Conservation (phyloP, 2,888 invertebrate genomes). For the Drosophila paramelanica region DNA sequence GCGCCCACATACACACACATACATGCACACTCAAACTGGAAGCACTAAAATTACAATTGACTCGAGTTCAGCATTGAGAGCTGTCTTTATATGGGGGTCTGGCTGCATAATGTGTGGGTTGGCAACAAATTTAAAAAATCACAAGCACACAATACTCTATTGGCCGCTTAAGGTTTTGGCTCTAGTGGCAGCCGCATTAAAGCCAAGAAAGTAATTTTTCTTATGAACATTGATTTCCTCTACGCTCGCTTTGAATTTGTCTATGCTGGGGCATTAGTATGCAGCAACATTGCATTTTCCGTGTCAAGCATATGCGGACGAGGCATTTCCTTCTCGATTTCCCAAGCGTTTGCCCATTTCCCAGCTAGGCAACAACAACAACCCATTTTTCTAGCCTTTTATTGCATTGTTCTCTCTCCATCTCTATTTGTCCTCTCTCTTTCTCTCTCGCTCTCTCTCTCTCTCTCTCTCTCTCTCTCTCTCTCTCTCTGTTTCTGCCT, state of each 20-base stretch:
- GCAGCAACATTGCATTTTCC: slow-evolving; percentile 67
- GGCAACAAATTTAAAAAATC: slow-evolving; percentile 2
- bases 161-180: slow-evolving; percentile 34
- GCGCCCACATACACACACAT: slow-evolving; percentile 56
- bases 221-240: slow-evolving; percentile 62
- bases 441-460: slow-evolving; percentile 1
- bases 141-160: slow-evolving; percentile 7
- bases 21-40: slow-evolving; percentile 16
- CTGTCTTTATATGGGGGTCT: slow-evolving; percentile 47
- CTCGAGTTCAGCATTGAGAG: slow-evolving; percentile 44
- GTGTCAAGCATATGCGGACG: slow-evolving; percentile 74
- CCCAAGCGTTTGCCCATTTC: slow-evolving; percentile 56
- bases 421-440: slow-evolving; percentile 26
- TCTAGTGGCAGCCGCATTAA: slow-evolving; percentile 32
- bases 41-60: slow-evolving; percentile 44
- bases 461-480: slow-evolving; percentile 4
- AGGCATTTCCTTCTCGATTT: slow-evolving; percentile 60
- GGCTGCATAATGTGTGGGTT: slow-evolving; percentile 31
- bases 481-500: slow-evolving; percentile 11
- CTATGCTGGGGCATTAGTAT: slow-evolving; percentile 56
- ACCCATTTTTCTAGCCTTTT: slow-evolving; percentile 66
- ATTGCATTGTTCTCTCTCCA: slow-evolving; percentile 59
- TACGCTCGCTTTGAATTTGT: slow-evolving; percentile 3
- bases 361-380: slow-evolving; percentile 49
- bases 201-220: slow-evolving; percentile 58